Evolutionary conservation across 2,113 vertebrate species (phyloP).

Genomic region (Nyctibius bracteatus): DNA sequence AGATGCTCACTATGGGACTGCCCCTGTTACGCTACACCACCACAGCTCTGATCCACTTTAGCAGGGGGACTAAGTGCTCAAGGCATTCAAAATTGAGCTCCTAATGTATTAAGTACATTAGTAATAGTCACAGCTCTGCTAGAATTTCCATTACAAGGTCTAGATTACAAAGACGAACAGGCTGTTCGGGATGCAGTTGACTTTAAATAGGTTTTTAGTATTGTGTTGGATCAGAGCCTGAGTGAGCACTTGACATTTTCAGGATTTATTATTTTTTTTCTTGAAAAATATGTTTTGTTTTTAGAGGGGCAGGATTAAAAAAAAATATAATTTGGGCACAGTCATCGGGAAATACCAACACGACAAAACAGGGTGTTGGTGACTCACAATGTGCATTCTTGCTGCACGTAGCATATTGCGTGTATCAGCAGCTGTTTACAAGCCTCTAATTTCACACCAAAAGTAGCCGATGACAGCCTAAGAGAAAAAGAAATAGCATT

Average conservation of each 20-base stretch:
- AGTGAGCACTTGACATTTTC: neutral
- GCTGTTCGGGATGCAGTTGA: neutral
- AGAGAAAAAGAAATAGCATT: neutral
- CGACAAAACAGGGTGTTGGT: conserved; percentile 31
- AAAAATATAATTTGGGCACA: neutral
- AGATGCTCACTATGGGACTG: conserved; percentile 20
- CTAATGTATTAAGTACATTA: conserved; percentile 55
- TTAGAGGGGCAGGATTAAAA: neutral
- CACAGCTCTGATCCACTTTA: conserved; percentile 13
- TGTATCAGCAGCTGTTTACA: neutral
- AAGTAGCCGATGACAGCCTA: neutral
- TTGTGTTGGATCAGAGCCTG: neutral
- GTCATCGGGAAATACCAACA: neutral
- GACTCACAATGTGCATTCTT: neutral
- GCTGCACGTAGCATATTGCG: neutral
- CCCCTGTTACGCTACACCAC: neutral
- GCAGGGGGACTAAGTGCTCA: conserved; percentile 33
- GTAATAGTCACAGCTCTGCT: conserved; percentile 35
- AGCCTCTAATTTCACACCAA: conserved; percentile 34
- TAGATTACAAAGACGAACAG: neutral
- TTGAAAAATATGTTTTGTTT: neutral
- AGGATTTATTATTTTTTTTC: neutral
- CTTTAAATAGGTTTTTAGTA: conserved; percentile 4
- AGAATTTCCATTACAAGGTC: conserved; percentile 52
- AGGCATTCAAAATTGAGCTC: conserved; percentile 43